Evolutionary conservation across 2,113 vertebrate genomes (phyloP).

Genomic region (Actenoides lindsayi): DNA sequence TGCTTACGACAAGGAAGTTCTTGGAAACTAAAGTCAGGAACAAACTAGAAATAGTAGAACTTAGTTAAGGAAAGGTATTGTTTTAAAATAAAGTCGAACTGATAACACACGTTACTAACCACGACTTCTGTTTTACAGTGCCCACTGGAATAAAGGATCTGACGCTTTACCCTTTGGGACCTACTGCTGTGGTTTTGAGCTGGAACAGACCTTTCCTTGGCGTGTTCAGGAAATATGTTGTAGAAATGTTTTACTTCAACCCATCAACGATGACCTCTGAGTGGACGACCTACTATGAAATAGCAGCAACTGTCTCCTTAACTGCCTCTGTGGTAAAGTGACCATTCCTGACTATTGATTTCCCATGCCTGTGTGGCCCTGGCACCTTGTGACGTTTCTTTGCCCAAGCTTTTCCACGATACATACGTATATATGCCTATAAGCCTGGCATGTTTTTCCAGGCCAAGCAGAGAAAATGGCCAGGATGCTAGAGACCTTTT

Average conservation of each 20-base stretch:
- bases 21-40: neutral
- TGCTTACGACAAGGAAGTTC: neutral
- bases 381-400: neutral
- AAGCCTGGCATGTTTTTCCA: neutral
- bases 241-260: slow-evolving; percentile 97
- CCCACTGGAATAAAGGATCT: slow-evolving; percentile 92
- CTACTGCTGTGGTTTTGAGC: slow-evolving; percentile 89
- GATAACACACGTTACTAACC: neutral
- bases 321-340: slow-evolving; percentile 90
- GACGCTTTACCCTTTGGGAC: slow-evolving; percentile 89
- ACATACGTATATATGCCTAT: neutral
- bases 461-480: neutral
- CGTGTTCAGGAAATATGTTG: slow-evolving; percentile 92
- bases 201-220: slow-evolving; percentile 92
- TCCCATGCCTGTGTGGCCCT: neutral
- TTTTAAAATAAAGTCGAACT: neutral
- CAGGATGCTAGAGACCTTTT: neutral
- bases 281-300: slow-evolving; percentile 98
- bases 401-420: neutral
- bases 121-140: slow-evolving; percentile 72
- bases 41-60: neutral
- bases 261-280: slow-evolving; percentile 88
- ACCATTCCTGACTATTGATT: neutral
- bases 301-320: slow-evolving; percentile 88
- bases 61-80: neutral